phyloP scores from a whole-genome alignment of 2,113 vertebrate species.

The human (Homo sapiens) region GRCh38 chr6:38726001-38726500 shows the following conservation, averaged over 20 bases:
- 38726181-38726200: neutral
- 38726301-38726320: neutral
- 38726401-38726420: neutral
- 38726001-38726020: neutral
- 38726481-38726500: neutral
- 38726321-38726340: neutral
- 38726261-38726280: neutral
- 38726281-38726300: neutral
- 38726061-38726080: neutral
- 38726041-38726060: neutral
- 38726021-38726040: neutral
- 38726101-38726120: neutral
- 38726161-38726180: neutral
- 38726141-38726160: neutral
- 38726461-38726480: neutral
- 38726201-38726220: neutral
- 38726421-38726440: neutral
- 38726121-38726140: neutral
- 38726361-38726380: neutral
- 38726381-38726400: neutral
- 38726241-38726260: neutral
- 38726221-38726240: neutral
- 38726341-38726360: neutral
- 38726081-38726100: neutral
- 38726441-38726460: neutral